Evolutionary conservation across 2,797 vertebrate genomes (phyloP), one percentile per base, ranked within the genome.

Genomic region (Tokudaia muenninki): DNA sequence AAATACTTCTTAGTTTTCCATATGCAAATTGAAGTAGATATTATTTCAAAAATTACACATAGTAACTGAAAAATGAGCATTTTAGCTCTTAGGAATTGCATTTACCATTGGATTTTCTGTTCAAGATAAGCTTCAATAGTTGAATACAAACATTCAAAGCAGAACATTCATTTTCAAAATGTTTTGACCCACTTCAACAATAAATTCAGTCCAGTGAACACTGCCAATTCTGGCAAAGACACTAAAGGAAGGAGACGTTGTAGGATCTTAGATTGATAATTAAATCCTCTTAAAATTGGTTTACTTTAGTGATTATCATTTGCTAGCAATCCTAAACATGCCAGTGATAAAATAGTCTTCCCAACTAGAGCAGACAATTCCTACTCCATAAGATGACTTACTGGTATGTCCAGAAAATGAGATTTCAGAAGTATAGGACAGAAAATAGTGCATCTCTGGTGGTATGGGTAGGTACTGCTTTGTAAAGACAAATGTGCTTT

Each of bases 121-220:
- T 78, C 29, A 83, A 57, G n/a, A 87, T 44, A 80, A 80, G 47
- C 57, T 52, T 91, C 37, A 37, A 87, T 21, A 91, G 57, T 89
- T 95, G 52, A 90, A 52, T 44, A 74, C 16, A 87, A 41, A 41
- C 41, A 41, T 41, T 41, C 41, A 41, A 83, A 77, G 31, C 47
- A 86, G 84, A 94, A n/a, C 87, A 44, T 65, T 57, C 80, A 24
- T 78, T 95, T 91, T 70, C 80, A 95, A 94, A 92, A 94, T 80
- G 65, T 13, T 1, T 79, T 59, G 61, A 57, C 70, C 61, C 31
- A 91, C 4, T 37, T 21, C 52, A 22, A 57, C 57, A 63, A 57
- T 47, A 92, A 81, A 1, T 6, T 34, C 21, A 65, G 75, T n/a
- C 50, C 79, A 86, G 22, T 29, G 55, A 72, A 29, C 21, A 31